A percentile compares a stretch with the other conserved stretches of the same genome.
These are phyloP conservation scores for Danio kyathit DNA, from an alignment of 2,797 vertebrate genomes.

Conservation along the genomic window DNA sequence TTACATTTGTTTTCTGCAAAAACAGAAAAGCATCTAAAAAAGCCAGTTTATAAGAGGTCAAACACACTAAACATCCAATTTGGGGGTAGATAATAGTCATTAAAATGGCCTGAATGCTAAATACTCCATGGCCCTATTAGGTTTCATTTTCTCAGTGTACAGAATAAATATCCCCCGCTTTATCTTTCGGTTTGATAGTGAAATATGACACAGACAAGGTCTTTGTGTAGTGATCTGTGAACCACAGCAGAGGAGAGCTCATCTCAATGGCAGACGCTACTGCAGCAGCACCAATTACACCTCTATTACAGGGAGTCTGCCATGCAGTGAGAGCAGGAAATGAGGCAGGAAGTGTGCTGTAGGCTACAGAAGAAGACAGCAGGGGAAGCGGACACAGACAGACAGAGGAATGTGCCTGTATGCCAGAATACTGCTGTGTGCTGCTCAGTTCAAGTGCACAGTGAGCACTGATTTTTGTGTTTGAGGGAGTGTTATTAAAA, in stretches of 20 bases:
- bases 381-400: slow-evolving; percentile 44
- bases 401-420: slow-evolving; percentile 23
- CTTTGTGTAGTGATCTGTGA: background rate
- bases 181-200: background rate
- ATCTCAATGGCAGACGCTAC: slow-evolving; percentile 47
- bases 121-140: background rate
- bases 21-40: too few relatives aligned
- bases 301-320: slow-evolving; percentile 56
- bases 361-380: slow-evolving; percentile 58
- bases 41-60: too few relatives aligned
- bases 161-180: background rate
- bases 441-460: slow-evolving; percentile 24
- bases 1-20: background rate
- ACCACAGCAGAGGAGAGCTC: slow-evolving; percentile 27
- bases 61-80: background rate
- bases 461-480: background rate
- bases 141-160: background rate
- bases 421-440: slow-evolving; percentile 25
- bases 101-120: background rate
- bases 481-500: background rate
- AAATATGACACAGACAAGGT: background rate
- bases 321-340: slow-evolving; percentile 62
- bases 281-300: slow-evolving; percentile 56
- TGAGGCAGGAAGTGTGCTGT: slow-evolving; percentile 61
- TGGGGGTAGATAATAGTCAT: background rate